A percentile compares a stretch with the other conserved stretches of the same genome.
These are phyloP conservation scores for Leucoraja erinaceus DNA, from an alignment of 2,113 vertebrate species.

Conservation along the genomic window DNA sequence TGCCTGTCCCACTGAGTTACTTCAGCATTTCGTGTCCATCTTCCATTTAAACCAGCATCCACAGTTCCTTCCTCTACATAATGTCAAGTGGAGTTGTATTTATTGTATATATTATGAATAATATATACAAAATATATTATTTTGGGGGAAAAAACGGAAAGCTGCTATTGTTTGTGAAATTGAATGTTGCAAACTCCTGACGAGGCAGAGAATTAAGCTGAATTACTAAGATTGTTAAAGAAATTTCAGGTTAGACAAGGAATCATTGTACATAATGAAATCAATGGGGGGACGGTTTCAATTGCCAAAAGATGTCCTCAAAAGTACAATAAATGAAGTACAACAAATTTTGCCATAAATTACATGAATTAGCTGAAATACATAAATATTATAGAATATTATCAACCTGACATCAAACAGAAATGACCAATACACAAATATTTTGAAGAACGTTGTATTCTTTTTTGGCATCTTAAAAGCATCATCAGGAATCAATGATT, in stretches of 20 bases:
- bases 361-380: neutral
- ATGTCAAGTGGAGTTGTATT: too few relatives aligned
- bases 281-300: neutral
- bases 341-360: neutral
- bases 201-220: neutral
- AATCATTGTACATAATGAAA: neutral
- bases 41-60: too few relatives aligned
- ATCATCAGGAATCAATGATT: neutral
- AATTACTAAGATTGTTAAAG: neutral
- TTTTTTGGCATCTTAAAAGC: neutral
- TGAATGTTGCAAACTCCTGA: neutral
- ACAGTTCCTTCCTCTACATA: too few relatives aligned
- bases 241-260: neutral
- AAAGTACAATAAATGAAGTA: neutral
- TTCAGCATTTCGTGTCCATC: too few relatives aligned
- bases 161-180: neutral
- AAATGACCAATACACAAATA: neutral
- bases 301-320: neutral
- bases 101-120: too few relatives aligned
- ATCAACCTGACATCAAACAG: neutral
- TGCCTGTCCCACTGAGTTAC: too few relatives aligned
- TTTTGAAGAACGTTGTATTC: neutral
- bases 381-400: neutral
- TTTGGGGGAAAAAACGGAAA: neutral
- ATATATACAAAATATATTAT: too few relatives aligned